These are phyloP conservation scores for Haliclona indistincta DNA, from an alignment of 37 sponge, comb jelly and placozoan species.

Conservation along the genomic window DNA sequence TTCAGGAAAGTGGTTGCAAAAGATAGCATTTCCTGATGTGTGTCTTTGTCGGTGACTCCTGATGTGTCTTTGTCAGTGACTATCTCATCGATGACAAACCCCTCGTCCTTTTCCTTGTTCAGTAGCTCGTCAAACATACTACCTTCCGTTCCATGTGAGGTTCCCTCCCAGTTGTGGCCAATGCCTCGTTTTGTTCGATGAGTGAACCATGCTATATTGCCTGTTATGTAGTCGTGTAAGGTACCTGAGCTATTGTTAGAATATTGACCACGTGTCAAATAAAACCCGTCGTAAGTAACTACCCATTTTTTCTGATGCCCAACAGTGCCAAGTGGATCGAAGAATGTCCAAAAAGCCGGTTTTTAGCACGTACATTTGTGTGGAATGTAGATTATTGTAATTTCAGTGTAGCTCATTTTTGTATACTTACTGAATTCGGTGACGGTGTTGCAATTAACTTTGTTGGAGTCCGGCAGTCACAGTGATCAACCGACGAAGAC, in stretches of 20 bases:
- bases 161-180: conserved; percentile 24
- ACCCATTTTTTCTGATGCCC: conserved; percentile 12
- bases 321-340: too few relatives aligned
- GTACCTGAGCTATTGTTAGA: conserved; percentile 24
- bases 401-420: too few relatives aligned
- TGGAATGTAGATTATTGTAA: too few relatives aligned
- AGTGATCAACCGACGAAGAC: too few relatives aligned
- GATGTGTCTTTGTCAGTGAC: conserved; percentile 1
- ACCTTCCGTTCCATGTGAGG: conserved; percentile 20
- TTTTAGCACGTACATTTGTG: too few relatives aligned
- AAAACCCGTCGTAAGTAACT: conserved; percentile 14
- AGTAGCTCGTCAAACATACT: conserved; percentile 22
- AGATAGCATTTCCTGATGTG: conserved; percentile 32
- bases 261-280: conserved; percentile 22
- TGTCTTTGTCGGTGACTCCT: conserved; percentile 26
- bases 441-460: too few relatives aligned
- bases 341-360: too few relatives aligned
- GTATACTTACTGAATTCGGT: too few relatives aligned
- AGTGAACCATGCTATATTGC: conserved; percentile 10
- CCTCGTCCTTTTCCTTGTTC: conserved; percentile 3
- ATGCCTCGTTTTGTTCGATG: conserved; percentile 24
- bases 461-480: too few relatives aligned
- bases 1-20: conserved; percentile 20
- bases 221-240: conserved; percentile 8
- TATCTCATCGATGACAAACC: conserved; percentile 23